Evolutionary conservation across 2,888 invertebrate genomes (phyloP).

Genomic region (Zelleria hepariella): DNA sequence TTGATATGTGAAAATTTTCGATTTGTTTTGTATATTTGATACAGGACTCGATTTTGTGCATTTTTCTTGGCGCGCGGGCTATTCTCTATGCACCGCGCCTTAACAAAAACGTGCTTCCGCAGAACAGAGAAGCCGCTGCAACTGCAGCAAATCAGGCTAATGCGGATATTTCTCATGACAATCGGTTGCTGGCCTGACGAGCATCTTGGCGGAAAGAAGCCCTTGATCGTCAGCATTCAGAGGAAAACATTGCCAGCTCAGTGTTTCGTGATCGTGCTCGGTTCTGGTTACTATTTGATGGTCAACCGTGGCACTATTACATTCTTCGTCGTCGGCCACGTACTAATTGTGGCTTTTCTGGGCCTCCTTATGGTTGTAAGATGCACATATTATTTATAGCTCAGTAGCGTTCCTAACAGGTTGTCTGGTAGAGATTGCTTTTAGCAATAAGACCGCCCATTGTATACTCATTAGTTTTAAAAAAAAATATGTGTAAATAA

Average conservation of each 20-base stretch:
- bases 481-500: too few relatives aligned
- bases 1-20: too few relatives aligned
- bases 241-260: not conserved
- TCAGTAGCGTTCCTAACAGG: too few relatives aligned
- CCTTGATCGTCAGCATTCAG: not conserved
- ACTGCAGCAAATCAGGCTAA: not conserved
- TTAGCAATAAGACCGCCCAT: too few relatives aligned
- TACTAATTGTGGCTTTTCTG: not conserved
- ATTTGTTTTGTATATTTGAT: too few relatives aligned
- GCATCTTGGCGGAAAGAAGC: not conserved
- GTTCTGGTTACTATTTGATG: not conserved
- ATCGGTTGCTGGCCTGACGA: not conserved
- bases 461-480: too few relatives aligned
- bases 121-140: not conserved
- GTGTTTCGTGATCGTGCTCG: not conserved
- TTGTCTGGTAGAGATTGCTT: too few relatives aligned
- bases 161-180: not conserved
- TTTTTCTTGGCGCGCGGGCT: too few relatives aligned
- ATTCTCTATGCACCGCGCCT: not conserved
- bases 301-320: not conserved
- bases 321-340: not conserved
- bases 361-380: not conserved
- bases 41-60: too few relatives aligned
- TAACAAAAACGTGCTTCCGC: not conserved
- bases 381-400: not conserved